Evolutionary conservation across 2,797 vertebrate species (phyloP), one percentile per base, ranked within the genome.

Genomic region (Trachops cirrhosus): DNA sequence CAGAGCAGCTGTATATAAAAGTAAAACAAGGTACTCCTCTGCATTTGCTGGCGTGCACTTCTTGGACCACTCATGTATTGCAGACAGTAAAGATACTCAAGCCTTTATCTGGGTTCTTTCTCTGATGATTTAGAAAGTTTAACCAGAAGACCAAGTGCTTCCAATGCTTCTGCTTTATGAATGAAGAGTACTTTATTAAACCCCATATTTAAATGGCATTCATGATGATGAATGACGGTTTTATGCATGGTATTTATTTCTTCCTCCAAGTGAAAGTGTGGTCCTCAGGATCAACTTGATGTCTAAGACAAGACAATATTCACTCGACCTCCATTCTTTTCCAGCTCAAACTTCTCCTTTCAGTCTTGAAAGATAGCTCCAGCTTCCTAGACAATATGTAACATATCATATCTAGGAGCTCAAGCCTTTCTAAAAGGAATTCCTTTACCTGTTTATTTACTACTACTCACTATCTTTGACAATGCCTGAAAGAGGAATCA

Each of bases 61-160:
- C 79, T 94, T 97, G 93, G 59, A 92, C 89, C 93, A 92, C 98
- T 97, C 77, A 98, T 98, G 97, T 91, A 79, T 44, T 92, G 93
- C 82, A 96, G 95, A 91, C 62, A 59, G 87, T 92, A 93, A 94
- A 95, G 78, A 93, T 11, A 85, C 44, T 54, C 4, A 26, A 89
- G 34, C 46, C 71, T 97, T 93, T 93, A 93, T 84, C 89, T 90
- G n/a, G 41, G 24, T 34, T 95, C 54, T 95, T 92, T 83, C 82
- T 85, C 54, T 86, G 86, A 92, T 77, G 46, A 88, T 95, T 93
- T 67, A 89, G 18, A 77, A 96, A 95, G 37, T 96, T 97, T 92
- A 92, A 85, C 74, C 87, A 92, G 64, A 74, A 88, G 52, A 95
- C 48, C 67, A 96, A 93, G 44, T 96, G 78, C 67, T 96, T 52